Base-by-base conservation (phyloP, 1,140 invertebrate species). In the Heliconius eleuchia region DNA sequence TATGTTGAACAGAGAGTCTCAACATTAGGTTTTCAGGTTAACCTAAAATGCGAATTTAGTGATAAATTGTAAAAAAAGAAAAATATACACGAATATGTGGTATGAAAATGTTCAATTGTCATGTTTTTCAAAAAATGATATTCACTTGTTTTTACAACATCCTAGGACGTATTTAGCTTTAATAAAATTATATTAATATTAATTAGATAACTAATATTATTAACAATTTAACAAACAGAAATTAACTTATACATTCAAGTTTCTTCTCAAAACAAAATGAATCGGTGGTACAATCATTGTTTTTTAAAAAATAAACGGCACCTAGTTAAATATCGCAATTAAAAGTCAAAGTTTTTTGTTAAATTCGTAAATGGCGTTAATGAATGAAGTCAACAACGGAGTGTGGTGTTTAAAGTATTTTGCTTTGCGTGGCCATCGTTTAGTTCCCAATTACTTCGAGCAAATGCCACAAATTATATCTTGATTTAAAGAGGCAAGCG, bases 321-420 rank as follows among this genome's bases (percentile, higher is more conserved):
- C 8, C 27, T 30, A 66, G 27, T 74, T 79, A 79, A 79, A 79
- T 71, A 79, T 79, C 70, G 57, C 77, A 79, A 79, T 79, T 79
- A 79, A 74, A 78, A 50, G 74, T 70, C 77, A 71, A 30, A 79
- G 50, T 74, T 71, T 73, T 79, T 78, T 60, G 37, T 52, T 57
- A 34, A 30, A 46, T 66, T 66, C 73, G n/a, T 75, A 79, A 75
- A 75, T 66, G 78, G 37, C 52, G 46, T 74, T 75, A 79, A 79
- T 71, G 60, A 79, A 71, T 73, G 39, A 66, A 75, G 60, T 79
- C 55, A 30, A 66, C 60, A 66, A 30, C 60, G 27, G 60, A 70
- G 60, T 57, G 73, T 66, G n/a, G 11, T 37, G 55, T 52, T 50
- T 72, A 73, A 73, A 30, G 72, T n/a, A 75, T 75, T 79, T 74